Percentiles rank a stretch among this genome's conserved stretches.
These are phyloP conservation scores for Macropodus opercularis DNA, from an alignment of 2,797 vertebrate species.

Conservation along the genomic window DNA sequence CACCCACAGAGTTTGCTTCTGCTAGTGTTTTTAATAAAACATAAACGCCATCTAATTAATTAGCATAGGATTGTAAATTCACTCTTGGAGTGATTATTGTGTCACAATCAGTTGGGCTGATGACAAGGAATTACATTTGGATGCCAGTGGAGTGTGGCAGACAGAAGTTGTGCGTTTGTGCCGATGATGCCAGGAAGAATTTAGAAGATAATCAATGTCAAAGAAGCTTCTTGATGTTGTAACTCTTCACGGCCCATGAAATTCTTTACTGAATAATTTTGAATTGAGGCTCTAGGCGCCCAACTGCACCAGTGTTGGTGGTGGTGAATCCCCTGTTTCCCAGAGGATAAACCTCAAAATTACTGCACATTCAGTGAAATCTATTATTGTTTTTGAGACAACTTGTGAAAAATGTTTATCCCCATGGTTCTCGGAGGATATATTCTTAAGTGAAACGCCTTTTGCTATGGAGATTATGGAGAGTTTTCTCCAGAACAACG, in stretches of 20 bases:
- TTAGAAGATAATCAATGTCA: not conserved
- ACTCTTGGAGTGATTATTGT: conserved; percentile 17
- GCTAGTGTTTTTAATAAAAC: conserved; percentile 9
- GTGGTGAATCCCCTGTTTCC: too few species aligned
- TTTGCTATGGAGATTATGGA: too few species aligned
- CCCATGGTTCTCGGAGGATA: not conserved
- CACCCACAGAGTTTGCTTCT: conserved; percentile 23
- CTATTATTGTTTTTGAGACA: not conserved
- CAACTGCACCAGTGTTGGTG: not conserved
- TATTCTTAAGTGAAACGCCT: not conserved
- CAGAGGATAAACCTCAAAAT: not conserved
- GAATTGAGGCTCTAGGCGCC: not conserved
- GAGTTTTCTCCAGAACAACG: too few species aligned
- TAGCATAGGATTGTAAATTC: conserved; percentile 28
- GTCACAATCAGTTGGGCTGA: conserved; percentile 17
- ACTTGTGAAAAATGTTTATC: not conserved
- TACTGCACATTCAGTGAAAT: not conserved
- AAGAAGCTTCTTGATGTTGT: not conserved
- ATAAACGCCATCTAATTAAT: conserved; percentile 24
- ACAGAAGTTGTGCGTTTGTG: conserved; percentile 2
- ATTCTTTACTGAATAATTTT: not conserved
- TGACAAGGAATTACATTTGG: conserved; percentile 21
- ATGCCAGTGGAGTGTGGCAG: conserved; percentile 11
- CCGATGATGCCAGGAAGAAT: conserved; percentile 1
- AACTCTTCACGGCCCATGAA: not conserved